These are phyloP conservation scores for Empis stercorea DNA, from an alignment of 2,888 invertebrate species.

Conservation along the genomic window DNA sequence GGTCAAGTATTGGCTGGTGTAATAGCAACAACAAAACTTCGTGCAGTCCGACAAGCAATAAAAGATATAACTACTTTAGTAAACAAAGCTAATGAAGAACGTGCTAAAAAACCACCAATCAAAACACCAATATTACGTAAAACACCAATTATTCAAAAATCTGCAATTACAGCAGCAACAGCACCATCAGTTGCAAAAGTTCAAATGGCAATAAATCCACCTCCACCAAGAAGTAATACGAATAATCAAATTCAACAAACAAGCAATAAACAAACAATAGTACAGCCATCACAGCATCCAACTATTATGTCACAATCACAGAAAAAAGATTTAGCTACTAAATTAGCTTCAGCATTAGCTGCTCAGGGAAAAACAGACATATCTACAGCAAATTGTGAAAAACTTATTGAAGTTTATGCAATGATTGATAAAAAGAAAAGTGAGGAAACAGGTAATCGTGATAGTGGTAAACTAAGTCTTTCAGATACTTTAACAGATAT, in stretches of 20 bases:
- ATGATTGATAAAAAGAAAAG: slow-evolving; percentile 27
- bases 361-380: slow-evolving; percentile 74
- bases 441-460: slow-evolving; percentile 8
- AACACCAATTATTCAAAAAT: slow-evolving; percentile 9
- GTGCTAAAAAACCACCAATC: slow-evolving; percentile 24
- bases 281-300: slow-evolving; percentile 1
- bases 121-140: slow-evolving; percentile 26
- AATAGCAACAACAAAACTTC: slow-evolving; percentile 42
- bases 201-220: neutral
- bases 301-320: slow-evolving; percentile 29
- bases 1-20: slow-evolving; percentile 57
- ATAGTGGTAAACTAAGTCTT: slow-evolving; percentile 13
- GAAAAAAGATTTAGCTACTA: slow-evolving; percentile 48
- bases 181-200: neutral
- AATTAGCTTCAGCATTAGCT: slow-evolving; percentile 61
- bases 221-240: neutral
- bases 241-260: neutral
- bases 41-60: slow-evolving; percentile 56
- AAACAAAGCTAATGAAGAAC: slow-evolving; percentile 37
- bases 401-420: slow-evolving; percentile 57
- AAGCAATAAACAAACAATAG: neutral
- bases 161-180: neutral
- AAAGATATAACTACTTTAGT: slow-evolving; percentile 56
- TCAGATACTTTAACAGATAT: slow-evolving; percentile 20
- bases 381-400: slow-evolving; percentile 62